phyloP scores from a whole-genome alignment of 2,113 vertebrate species.

The Calcarius ornatus region DNA sequence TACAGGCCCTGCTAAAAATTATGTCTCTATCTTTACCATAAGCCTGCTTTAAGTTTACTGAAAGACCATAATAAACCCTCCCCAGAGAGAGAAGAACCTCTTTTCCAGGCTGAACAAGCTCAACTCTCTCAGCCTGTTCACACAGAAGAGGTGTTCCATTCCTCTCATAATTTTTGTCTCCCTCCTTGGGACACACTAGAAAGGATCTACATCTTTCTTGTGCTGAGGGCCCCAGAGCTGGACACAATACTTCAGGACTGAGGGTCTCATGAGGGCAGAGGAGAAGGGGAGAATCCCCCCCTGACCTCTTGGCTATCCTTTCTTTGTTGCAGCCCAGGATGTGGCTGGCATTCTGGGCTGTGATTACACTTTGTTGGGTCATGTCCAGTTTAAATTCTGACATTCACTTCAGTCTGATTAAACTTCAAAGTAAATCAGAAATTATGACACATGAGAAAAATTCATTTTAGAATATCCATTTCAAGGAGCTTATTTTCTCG shows the following conservation, averaged over 20 bases:
- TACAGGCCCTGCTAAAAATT: neutral
- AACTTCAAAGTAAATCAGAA: neutral
- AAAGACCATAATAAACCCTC: neutral
- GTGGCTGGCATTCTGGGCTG: neutral
- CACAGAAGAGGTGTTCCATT: neutral
- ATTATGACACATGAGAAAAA: neutral
- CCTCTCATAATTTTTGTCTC: neutral
- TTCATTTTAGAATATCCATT: neutral
- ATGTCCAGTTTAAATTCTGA: neutral
- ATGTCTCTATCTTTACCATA: neutral
- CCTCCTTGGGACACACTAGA: neutral
- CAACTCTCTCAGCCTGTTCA: neutral
- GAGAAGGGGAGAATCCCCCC: fast-evolving
- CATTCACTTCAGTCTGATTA: neutral
- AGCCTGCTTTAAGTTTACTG: neutral
- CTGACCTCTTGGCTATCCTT: fast-evolving
- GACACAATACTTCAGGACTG: neutral
- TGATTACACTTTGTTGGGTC: fast-evolving
- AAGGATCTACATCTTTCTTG: neutral
- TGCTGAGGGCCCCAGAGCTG: neutral
- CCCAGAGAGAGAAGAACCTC: neutral
- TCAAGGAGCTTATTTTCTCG: neutral
- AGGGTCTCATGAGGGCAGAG: neutral
- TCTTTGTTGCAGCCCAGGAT: neutral
- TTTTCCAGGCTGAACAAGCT: neutral